phyloP scores from a whole-genome alignment of 2,888 invertebrate species.

The Stenchaetothrips biformis region DNA sequence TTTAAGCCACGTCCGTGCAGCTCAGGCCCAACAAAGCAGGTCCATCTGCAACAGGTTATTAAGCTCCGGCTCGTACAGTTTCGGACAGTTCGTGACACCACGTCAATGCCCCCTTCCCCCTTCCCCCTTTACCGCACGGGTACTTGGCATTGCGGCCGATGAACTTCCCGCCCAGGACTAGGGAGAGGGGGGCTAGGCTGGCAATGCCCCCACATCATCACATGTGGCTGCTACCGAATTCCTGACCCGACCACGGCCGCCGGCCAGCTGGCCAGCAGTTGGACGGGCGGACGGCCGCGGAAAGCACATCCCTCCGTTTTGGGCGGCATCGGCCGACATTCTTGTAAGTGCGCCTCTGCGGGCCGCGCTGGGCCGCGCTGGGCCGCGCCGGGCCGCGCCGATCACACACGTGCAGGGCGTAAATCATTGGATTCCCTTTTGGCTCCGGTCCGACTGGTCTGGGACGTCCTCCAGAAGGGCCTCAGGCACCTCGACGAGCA shows the following conservation, averaged over 20 bases:
- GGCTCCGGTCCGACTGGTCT: no score
- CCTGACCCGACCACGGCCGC: constrained; percentile 12
- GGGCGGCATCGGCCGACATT: no score
- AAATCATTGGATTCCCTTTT: no score
- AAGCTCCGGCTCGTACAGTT: constrained; percentile 1
- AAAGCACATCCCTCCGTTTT: no score
- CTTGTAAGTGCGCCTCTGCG: no score
- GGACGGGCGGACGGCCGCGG: no score
- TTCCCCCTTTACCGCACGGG: neutral
- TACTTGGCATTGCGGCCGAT: neutral
- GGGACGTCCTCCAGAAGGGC: no score
- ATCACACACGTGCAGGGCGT: neutral
- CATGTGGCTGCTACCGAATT: constrained; percentile 21
- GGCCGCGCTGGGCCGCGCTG: neutral
- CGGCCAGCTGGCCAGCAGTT: neutral
- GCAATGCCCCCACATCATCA: constrained; percentile 13
- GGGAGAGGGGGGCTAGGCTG: neutral
- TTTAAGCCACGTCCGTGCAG: neutral
- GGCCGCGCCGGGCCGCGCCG: neutral
- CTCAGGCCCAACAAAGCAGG: neutral
- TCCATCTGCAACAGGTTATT: constrained; percentile 5
- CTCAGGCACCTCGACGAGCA: no score
- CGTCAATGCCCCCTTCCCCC: neutral
- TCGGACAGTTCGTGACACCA: constrained; percentile 22
- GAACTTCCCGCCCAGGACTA: neutral